Conservation (phyloP, 1,140 invertebrate genomes). For the Bilobella aurantiaca region DNA sequence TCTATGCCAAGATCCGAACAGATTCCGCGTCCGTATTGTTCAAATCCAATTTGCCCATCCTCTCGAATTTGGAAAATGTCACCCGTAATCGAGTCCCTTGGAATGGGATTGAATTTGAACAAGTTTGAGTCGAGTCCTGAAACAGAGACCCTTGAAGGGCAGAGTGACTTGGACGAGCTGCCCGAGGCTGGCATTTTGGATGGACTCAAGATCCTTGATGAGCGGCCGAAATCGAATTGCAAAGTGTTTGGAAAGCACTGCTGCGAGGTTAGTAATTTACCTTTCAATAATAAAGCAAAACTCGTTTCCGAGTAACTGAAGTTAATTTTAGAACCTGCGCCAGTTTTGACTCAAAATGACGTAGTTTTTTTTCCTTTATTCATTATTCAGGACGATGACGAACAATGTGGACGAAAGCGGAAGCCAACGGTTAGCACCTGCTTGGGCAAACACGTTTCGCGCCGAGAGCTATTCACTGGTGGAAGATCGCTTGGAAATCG, state of each 20-base stretch:
- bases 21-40: constrained; percentile 36
- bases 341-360: no score
- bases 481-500: constrained; percentile 23
- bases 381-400: neutral
- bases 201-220: constrained; percentile 15
- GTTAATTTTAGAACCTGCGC: no score
- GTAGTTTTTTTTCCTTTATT: no score
- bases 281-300: no score
- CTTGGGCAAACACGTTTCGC: constrained; percentile 14
- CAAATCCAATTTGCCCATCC: constrained; percentile 29
- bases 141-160: neutral
- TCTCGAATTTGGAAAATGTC: constrained; percentile 22
- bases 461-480: constrained; percentile 25
- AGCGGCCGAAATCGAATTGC: constrained; percentile 20
- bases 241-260: constrained; percentile 22
- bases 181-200: constrained; percentile 27
- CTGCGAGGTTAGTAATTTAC: constrained; percentile 23
- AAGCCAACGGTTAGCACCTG: neutral
- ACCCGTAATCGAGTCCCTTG: constrained; percentile 39
- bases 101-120: constrained; percentile 21
- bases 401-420: constrained; percentile 5
- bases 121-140: neutral
- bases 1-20: constrained; percentile 37
- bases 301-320: no score
- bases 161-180: neutral